Base-by-base conservation (phyloP, 2,888 invertebrate species). In the Esperia sulphurella region DNA sequence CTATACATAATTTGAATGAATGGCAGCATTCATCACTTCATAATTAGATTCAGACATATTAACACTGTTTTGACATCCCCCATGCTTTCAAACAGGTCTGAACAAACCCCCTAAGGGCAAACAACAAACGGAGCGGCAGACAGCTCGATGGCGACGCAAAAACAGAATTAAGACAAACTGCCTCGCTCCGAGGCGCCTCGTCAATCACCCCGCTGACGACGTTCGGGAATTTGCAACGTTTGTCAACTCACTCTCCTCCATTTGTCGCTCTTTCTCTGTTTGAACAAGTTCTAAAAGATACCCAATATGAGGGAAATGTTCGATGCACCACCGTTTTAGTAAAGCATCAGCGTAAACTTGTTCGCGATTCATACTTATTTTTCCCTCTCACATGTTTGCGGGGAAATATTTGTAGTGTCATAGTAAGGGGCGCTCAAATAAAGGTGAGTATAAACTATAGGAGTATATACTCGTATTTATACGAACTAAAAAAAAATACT, bases 161-260 rank as follows among this genome's bases (percentile, higher is more conserved):
- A 68, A 68, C 58, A 54, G 60, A 65, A 72, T 67, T 62, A 70
- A 72, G 71, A 68, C 61, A 54, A 65, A 65, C 57, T n/a, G 35
- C 35, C 57, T 43, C 44, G 54, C 51, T 57, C 44, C 44, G 54
- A 51, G 54, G 51, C 52, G 55, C 45, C 58, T 68, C 66, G 65
- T 73, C 76, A 65, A 69, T 78, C 71, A 71, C 55, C 2, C 35
- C 54, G 31, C 38, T 13, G 12, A 49, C 43, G 49, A 49, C 53
- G 43, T 47, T 49, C 47, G 49, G 49, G 53, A 59, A 61, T 58
- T 63, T 57, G 52, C 58, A 62, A 63, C 57, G 63, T 60, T 59
- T 50, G 53, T 51, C 54, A 53, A 53, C 51, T 46, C 57, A 47
- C 55, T 55, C 46, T 45, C 52, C 54, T 8, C 40, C 9, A 31